Evolutionary conservation across 1,140 invertebrate species (phyloP), one percentile per base, ranked within the genome.

Genomic region (Episyrphus balteatus): DNA sequence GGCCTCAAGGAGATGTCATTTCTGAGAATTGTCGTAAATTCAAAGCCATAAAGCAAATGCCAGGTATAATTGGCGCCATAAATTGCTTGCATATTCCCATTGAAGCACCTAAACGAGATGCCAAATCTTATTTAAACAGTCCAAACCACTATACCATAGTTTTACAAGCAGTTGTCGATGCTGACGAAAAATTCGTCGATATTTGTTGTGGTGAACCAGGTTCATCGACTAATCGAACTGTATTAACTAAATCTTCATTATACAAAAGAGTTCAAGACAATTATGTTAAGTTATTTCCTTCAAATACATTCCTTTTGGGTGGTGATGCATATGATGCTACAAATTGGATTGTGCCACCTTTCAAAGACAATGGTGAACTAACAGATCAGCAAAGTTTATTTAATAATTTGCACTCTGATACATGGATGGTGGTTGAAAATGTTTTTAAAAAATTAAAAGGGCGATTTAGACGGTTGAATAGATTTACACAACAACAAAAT

Each of bases 321-420:
- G 41, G 47, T 38, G 44, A 40, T 2, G 45, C 47, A 12, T 53
- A 53, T 47, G 45, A 47, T 11, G 49, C 33, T 15, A 17, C 21
- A 17, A 32, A 46, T 11, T 55, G 52, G 51, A 18, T 53, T 6
- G 31, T 55, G 3, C 26, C 47, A 12, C 46, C 53, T 14, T 48
- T 37, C 41, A 37, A 48, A 21, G 39, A 50, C 30, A 42, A 50
- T 39, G 51, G 45, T 12, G 6, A 39, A 13, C 36, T 55, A 36
- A 48, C 40, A 11, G 2, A 17, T n/a, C 14, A 42, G 11, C 49
- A 53, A 18, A 45, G 42, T 38, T 32, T 15, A n/a, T 43, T 43
- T 15, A 43, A 43, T 30, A 3, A 32, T 32, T 8, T 32, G 5
- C 42, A 43, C 30, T 43, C 30, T 5, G 30, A 3, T 26, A 26